Conservation (phyloP, 1,140 invertebrate genomes). For the Chironomus tepperi region DNA sequence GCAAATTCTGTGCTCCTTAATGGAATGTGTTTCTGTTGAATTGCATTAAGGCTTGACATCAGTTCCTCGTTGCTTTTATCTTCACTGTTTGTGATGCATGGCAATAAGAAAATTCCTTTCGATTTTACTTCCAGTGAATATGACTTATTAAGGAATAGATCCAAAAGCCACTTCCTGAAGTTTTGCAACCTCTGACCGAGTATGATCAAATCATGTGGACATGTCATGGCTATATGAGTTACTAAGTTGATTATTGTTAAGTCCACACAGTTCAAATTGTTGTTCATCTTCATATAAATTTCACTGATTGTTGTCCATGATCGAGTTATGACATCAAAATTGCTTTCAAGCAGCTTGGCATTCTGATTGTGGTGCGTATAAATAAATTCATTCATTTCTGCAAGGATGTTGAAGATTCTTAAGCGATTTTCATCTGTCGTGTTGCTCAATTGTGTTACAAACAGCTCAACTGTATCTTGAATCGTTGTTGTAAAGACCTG, state of each 20-base stretch:
- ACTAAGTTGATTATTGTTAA: conserved; percentile 1
- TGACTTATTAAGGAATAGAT: background rate
- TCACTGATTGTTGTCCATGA: background rate
- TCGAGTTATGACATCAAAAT: background rate
- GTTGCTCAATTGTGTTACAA: conserved; percentile 25
- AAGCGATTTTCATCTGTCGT: background rate
- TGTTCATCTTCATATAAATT: background rate
- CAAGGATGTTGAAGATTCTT: conserved; percentile 17
- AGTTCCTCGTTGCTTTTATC: conserved; percentile 1
- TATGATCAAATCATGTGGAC: background rate
- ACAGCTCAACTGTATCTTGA: conserved; percentile 25
- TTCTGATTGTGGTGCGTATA: conserved; percentile 21
- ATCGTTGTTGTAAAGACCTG: conserved; percentile 31
- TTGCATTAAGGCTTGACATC: conserved; percentile 10
- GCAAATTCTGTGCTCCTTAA: conserved; percentile 25
- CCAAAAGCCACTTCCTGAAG: conserved; percentile 18
- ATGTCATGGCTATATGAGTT: background rate
- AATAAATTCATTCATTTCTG: conserved; percentile 16
- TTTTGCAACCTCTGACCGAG: background rate
- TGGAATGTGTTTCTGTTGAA: conserved; percentile 25
- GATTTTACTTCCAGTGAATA: conserved; percentile 25
- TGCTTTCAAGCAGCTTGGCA: background rate
- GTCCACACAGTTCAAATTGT: conserved; percentile 10
- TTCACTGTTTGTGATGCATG: conserved; percentile 7
- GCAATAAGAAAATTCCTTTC: conserved; percentile 19